Evolutionary conservation across 2,888 invertebrate genomes (phyloP), one percentile per base, ranked within the genome.

Genomic region (Caradrina clavipalpis): DNA sequence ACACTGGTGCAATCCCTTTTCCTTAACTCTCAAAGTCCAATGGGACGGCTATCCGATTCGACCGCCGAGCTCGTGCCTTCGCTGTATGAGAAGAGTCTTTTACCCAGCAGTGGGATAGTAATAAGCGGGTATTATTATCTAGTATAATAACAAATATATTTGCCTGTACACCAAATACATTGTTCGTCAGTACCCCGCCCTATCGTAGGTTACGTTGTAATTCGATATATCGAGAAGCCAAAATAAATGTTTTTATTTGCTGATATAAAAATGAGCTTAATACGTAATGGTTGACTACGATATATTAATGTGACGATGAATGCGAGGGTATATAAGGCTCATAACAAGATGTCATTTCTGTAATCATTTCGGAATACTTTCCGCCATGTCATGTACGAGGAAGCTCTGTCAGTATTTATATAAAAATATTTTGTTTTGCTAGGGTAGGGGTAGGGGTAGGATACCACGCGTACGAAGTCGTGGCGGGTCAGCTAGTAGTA

Each of bases 241-340:
- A 79, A 88, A 85, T 88, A 86, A 84, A 87, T 86, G 84, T 88
- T 88, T 78, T 87, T 85, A 88, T 85, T 82, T 49, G 31, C 51
- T 58, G 81, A 65, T 79, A 83, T 86, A 83, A 86, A 71, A 88
- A 80, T 78, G 75, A 69, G 66, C 49, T 75, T 76, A 71, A 66
- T 75, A 68, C 21, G 50, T 62, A 73, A 76, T 76, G 60, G 63
- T 54, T 51, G 53, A 26, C 59, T 74, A 63, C 55, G 58, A 64
- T 57, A 68, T 64, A 71, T 81, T 72, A 66, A 78, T 74, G 54
- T 47, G 60, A 35, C 39, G 17, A 62, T 60, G 57, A 59, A 26
- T 57, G 35, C 6, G 35, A 21, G 42, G 45, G 26, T 73, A n/a
- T n/a, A n/a, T n/a, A 69, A 19, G n/a, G 19, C 66, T 67, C 31